phyloP scores from a whole-genome alignment of 2,113 vertebrate species.

The Octodon degus region DNA sequence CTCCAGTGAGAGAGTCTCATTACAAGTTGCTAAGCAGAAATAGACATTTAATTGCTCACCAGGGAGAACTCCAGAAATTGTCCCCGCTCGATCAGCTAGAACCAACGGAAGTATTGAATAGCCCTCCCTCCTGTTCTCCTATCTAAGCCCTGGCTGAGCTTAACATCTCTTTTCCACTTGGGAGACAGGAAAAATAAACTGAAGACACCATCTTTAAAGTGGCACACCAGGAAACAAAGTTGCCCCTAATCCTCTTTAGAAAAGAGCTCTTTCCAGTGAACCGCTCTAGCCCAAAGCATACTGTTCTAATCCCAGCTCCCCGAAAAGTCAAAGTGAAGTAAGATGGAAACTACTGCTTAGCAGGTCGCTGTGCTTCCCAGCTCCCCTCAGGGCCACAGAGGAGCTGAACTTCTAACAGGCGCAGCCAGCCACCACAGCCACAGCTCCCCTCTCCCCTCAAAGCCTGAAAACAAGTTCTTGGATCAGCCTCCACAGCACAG shows the following conservation, averaged over 20 bases:
- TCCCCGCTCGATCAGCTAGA: neutral
- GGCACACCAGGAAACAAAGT: neutral
- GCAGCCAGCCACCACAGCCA: accelerated
- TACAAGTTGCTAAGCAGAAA: constrained; percentile 29
- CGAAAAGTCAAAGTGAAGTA: neutral
- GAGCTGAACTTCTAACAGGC: neutral
- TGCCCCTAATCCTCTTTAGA: neutral
- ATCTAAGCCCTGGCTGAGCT: neutral
- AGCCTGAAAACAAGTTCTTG: accelerated
- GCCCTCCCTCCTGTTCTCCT: neutral
- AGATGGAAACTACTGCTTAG: neutral
- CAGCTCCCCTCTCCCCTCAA: neutral
- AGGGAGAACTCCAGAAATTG: neutral
- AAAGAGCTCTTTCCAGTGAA: neutral
- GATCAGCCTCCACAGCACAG: accelerated
- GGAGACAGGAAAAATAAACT: neutral
- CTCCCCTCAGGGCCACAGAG: neutral
- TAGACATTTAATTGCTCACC: neutral
- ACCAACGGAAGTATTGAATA: neutral
- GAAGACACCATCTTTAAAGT: neutral
- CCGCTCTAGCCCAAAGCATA: neutral
- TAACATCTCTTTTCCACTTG: neutral
- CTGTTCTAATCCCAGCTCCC: neutral
- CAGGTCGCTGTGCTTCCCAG: accelerated
- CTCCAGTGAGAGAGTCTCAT: neutral